phyloP scores from a whole-genome alignment of 2,888 invertebrate genomes.

The Euplagia quadripunctaria region DNA sequence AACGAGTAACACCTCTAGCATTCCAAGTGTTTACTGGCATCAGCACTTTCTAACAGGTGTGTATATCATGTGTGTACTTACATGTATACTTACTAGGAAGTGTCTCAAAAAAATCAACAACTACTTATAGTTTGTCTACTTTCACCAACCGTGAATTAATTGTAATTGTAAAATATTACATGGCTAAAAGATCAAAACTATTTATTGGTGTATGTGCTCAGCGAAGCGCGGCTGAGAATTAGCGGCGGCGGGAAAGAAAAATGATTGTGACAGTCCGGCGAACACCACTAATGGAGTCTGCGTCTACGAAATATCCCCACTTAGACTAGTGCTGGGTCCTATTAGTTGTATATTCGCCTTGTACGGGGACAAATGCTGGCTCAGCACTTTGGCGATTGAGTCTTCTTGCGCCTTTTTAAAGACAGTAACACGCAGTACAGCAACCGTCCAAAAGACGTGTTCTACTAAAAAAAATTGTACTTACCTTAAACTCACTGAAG shows the following conservation, averaged over 20 bases:
- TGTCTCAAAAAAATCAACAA: too few species aligned
- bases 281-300: constrained; percentile 86
- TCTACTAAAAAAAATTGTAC: too few species aligned
- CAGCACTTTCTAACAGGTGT: too few species aligned
- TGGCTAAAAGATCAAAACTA: constrained; percentile 64
- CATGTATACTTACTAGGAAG: too few species aligned
- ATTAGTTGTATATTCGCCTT: constrained; percentile 18
- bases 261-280: constrained; percentile 88
- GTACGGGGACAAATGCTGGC: constrained; percentile 18
- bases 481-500: too few species aligned
- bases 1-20: too few species aligned
- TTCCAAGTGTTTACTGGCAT: too few species aligned
- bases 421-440: neutral
- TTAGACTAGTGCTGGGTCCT: constrained; percentile 62
- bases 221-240: constrained; percentile 85
- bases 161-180: neutral
- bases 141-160: too few species aligned
- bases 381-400: constrained; percentile 24
- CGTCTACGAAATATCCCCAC: constrained; percentile 84
- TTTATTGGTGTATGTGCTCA: constrained; percentile 62
- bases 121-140: too few species aligned
- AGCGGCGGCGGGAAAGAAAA: constrained; percentile 87
- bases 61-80: too few species aligned
- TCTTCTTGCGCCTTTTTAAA: neutral
- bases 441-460: neutral